These are phyloP conservation scores for Pycnonotus jocosus DNA, from an alignment of 2,113 vertebrate genomes.

Conservation along the genomic window DNA sequence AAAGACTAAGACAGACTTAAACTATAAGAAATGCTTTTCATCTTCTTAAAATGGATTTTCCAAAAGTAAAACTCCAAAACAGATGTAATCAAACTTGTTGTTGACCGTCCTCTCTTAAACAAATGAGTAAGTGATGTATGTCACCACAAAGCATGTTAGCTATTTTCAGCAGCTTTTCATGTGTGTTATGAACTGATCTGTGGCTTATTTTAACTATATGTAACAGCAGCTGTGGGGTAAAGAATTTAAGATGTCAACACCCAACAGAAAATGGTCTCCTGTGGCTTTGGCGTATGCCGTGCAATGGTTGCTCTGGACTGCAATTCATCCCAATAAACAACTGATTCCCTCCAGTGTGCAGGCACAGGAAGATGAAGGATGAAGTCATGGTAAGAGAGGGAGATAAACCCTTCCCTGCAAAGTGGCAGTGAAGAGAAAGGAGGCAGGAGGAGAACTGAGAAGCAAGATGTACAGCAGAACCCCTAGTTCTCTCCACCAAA, in stretches of 20 bases:
- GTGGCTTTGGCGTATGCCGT: background rate
- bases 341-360: background rate
- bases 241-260: background rate
- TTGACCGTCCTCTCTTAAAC: background rate
- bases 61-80: background rate
- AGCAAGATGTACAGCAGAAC: background rate
- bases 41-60: background rate
- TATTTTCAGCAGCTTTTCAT: conserved; percentile 31
- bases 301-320: background rate
- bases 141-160: background rate
- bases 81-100: background rate
- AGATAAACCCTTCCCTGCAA: background rate
- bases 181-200: background rate
- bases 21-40: background rate
- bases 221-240: background rate
- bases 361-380: background rate
- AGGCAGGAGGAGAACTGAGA: background rate
- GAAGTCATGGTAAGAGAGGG: background rate
- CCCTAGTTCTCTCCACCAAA: background rate
- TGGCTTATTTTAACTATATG: background rate
- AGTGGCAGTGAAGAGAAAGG: background rate
- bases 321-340: background rate
- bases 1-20: background rate
- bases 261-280: background rate
- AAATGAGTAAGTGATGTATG: background rate